Base-by-base conservation (phyloP, 2,113 vertebrate genomes). In the Calyptomena viridis region DNA sequence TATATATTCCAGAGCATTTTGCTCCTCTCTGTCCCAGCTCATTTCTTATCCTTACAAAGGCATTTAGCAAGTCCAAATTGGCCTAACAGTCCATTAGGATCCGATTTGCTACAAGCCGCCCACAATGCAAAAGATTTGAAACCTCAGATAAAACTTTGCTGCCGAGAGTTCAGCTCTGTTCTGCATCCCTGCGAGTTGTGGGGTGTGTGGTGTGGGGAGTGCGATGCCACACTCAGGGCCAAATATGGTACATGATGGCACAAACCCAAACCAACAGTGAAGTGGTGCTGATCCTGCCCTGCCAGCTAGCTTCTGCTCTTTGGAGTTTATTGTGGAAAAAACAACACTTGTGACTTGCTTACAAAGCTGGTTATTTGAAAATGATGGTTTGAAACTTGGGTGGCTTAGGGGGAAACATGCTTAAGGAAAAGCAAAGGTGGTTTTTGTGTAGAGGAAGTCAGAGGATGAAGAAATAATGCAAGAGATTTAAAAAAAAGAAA, bases 81-180 rank as follows among this genome's bases (percentile, higher is more conserved):
- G 73, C 50, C 81, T 92, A 89, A 77, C 88, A 95, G 94, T 81
- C 89, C 83, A 95, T 96, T 96, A 95, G 93, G 86, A 87, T 83
- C 44, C 1, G 60, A 90, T 90, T 27, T 77, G 77, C 81, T 94
- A 71, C 82, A 59, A 92, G 53, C 39, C 3, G 6, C 71, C 89
- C 75, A 80, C 74, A 80, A 55, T 79, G 73, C 42, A 87, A 86
- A 95, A 78, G 72, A 92, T 90, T 82, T 90, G 91, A 95, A 94
- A 93, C 73, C 49, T 95, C 83, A 90, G 95, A 94, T 90, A 94
- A 95, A 87, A 90, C 20, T 83, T 89, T 64, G 47, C 37, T 75
- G 60, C 35, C 1, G 2, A 9, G 69, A 93, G 58, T 80, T 88
- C 37, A 68, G n/a, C 83, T 94, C 21, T 1, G 0, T 75, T 90